These are phyloP conservation scores for Cheilinus undulatus DNA, from an alignment of 2,113 vertebrate genomes.

Conservation along the genomic window DNA sequence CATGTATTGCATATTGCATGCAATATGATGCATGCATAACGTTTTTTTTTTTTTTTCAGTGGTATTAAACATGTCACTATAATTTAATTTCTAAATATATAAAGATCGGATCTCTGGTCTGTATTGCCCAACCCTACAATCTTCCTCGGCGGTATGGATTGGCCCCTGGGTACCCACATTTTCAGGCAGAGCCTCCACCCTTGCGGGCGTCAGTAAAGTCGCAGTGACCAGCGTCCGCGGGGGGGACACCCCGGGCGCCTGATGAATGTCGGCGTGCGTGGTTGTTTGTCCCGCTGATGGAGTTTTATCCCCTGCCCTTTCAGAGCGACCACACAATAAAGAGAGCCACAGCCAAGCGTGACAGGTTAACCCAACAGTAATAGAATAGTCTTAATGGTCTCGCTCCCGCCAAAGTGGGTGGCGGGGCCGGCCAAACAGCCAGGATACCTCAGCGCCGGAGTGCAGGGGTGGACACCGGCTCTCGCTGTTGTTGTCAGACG, in stretches of 20 bases:
- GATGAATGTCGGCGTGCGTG: conserved; percentile 63
- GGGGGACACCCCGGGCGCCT: conserved; percentile 44
- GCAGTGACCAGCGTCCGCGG: background rate
- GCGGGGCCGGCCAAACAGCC: conserved; percentile 24
- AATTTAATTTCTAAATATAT: no score
- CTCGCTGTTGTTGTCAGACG: conserved; percentile 58
- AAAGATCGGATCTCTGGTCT: no score
- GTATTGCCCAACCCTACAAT: no score
- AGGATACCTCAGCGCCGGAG: conserved; percentile 11
- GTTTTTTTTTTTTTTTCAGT: no score
- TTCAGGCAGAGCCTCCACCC: conserved; percentile 1
- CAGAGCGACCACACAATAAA: conserved; percentile 70
- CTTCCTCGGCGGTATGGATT: background rate
- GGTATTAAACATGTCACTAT: no score
- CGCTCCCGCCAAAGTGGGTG: conserved; percentile 45
- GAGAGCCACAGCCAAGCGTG: conserved; percentile 71
- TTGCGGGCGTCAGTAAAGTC: background rate
- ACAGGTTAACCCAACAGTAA: conserved; percentile 78
- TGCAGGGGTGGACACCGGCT: conserved; percentile 10
- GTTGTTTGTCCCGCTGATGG: conserved; percentile 78
- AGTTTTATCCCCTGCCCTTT: conserved; percentile 80
- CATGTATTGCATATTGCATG: no score
- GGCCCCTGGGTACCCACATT: conserved; percentile 37
- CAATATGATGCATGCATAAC: no score
- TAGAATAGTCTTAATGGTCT: conserved; percentile 72